Percentiles rank a stretch among this genome's conserved stretches.
phyloP scores from a whole-genome alignment of 1,140 invertebrate species.

The Cyrtorhinus lividipennis region DNA sequence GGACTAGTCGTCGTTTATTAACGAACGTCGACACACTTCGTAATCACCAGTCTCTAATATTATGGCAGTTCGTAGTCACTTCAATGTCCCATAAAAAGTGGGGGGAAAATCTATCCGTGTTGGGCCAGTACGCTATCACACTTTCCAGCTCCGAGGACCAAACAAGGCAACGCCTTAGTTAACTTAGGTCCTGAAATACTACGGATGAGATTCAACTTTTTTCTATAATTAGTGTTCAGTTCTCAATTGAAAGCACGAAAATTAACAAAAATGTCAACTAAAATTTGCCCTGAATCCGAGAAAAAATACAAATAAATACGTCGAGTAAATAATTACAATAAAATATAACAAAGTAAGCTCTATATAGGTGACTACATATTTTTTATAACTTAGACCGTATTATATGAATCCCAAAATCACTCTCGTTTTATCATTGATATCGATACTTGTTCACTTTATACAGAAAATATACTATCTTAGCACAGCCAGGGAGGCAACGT shows the following conservation, averaged over 20 bases:
- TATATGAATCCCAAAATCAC: not conserved
- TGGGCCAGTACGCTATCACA: not conserved
- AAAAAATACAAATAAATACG: conserved; percentile 5
- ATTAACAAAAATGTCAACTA: not conserved
- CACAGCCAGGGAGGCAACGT: conserved; percentile 17
- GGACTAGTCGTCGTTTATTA: not conserved
- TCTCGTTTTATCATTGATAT: not conserved
- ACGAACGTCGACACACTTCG: not conserved
- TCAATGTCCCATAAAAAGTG: too few species aligned
- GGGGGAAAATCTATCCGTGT: not conserved
- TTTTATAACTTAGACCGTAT: conserved; percentile 16
- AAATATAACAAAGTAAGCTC: conserved; percentile 20
- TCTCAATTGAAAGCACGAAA: not conserved
- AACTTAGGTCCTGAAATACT: not conserved
- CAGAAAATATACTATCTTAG: conserved; percentile 21
- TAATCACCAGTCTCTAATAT: not conserved
- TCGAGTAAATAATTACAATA: conserved; percentile 14
- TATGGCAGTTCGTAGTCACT: not conserved
- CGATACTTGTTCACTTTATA: conserved; percentile 15
- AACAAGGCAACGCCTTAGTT: not conserved
- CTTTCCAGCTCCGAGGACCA: not conserved
- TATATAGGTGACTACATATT: conserved; percentile 11
- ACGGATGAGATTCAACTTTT: not conserved
- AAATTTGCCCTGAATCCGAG: not conserved
- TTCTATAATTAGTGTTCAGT: not conserved